Evolutionary conservation across 2,888 invertebrate genomes (phyloP).

Genomic region (Dioctria rufipes): DNA sequence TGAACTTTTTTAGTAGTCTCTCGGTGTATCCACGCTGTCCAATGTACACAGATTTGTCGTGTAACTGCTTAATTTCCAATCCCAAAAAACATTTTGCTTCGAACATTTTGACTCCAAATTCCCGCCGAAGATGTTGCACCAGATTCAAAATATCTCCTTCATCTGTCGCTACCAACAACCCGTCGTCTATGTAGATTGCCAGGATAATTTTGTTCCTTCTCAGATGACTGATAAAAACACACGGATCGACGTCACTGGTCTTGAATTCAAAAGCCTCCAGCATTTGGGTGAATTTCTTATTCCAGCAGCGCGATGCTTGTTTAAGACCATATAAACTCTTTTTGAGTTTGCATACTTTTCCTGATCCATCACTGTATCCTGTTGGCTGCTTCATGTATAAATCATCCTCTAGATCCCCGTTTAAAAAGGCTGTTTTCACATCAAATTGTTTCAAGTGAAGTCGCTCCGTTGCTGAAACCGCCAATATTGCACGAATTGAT

Average conservation of each 20-base stretch:
- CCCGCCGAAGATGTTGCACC: too few species aligned
- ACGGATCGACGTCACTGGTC: conserved; percentile 62
- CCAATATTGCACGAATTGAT: conserved; percentile 54
- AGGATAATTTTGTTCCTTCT: conserved; percentile 54
- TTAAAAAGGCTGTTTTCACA: conserved; percentile 60
- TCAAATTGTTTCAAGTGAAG: conserved; percentile 60
- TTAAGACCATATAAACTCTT: conserved; percentile 62
- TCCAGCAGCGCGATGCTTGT: conserved; percentile 62
- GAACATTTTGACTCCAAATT: too few species aligned
- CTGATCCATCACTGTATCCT: conserved; percentile 57
- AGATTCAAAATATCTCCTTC: conserved; percentile 55
- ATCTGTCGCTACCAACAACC: too few species aligned
- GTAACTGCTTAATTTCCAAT: too few species aligned
- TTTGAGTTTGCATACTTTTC: conserved; percentile 58
- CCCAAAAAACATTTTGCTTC: too few species aligned
- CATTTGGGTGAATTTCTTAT: too few species aligned
- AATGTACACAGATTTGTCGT: too few species aligned
- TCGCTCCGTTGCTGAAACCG: conserved; percentile 44
- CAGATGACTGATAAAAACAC: conserved; percentile 60
- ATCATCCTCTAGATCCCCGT: conserved; percentile 59
- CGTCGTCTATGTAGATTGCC: conserved; percentile 63
- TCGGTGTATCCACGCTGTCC: too few species aligned
- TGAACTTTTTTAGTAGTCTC: too few species aligned
- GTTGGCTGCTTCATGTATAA: conserved; percentile 59
- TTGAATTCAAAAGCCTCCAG: too few species aligned